These are phyloP conservation scores for Glomeris maerens DNA, from an alignment of 1,140 invertebrate genomes.

Conservation along the genomic window DNA sequence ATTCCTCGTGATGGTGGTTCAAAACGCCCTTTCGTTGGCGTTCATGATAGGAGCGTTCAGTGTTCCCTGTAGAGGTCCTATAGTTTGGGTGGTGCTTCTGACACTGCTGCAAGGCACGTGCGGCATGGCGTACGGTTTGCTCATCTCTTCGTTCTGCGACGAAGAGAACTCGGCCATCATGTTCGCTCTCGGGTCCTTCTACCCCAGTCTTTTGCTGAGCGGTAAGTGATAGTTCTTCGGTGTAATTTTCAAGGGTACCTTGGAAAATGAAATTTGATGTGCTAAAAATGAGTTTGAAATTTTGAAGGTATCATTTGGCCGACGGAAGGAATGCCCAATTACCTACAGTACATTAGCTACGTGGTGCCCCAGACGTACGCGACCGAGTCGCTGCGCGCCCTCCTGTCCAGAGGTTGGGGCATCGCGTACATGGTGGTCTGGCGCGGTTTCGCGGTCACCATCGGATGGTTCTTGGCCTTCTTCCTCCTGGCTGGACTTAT, in stretches of 20 bases:
- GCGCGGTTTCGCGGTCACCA: conserved; percentile 69
- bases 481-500: conserved; percentile 64
- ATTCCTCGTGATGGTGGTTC: conserved; percentile 83
- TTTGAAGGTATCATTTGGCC: conserved; percentile 77
- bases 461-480: conserved; percentile 77
- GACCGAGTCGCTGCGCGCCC: conserved; percentile 71
- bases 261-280: no score
- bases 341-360: conserved; percentile 63
- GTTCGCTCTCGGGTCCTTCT: conserved; percentile 77
- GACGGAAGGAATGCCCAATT: conserved; percentile 76
- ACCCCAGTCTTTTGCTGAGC: conserved; percentile 79
- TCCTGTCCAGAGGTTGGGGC: conserved; percentile 78
- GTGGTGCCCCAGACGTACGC: conserved; percentile 78
- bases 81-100: conserved; percentile 56
- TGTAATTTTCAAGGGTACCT: not conserved
- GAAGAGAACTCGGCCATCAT: conserved; percentile 86
- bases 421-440: conserved; percentile 68
- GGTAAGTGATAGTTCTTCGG: conserved; percentile 40
- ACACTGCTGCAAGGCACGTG: conserved; percentile 64
- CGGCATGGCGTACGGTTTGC: conserved; percentile 88
- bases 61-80: conserved; percentile 60
- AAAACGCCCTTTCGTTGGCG: conserved; percentile 69
- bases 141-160: conserved; percentile 72
- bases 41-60: conserved; percentile 69
- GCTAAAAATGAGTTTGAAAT: no score